These are phyloP conservation scores for Asarcornis scutulata DNA, from an alignment of 2,113 vertebrate genomes.

Conservation along the genomic window DNA sequence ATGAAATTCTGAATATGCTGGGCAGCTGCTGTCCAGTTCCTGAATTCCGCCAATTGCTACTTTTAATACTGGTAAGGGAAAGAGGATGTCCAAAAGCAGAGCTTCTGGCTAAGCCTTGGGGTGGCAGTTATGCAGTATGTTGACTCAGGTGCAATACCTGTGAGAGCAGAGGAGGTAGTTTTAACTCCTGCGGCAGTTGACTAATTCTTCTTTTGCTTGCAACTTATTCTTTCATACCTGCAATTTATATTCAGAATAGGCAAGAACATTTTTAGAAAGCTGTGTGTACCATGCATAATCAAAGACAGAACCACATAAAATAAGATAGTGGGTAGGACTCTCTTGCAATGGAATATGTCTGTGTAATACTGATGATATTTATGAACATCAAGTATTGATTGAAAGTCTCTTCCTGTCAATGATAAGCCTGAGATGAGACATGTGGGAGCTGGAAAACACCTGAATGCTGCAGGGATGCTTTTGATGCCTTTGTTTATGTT, in stretches of 20 bases:
- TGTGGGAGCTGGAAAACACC: conserved; percentile 41
- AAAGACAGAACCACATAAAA: neutral
- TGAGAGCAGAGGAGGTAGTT: neutral
- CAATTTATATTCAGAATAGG: neutral
- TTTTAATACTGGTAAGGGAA: neutral
- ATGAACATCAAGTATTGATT: neutral
- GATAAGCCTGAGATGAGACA: conserved; percentile 14
- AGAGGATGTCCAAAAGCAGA: neutral
- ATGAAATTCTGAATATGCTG: neutral
- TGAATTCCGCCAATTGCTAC: neutral
- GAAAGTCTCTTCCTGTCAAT: conserved; percentile 1
- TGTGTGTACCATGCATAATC: neutral
- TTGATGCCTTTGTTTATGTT: conserved; percentile 66
- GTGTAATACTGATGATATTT: neutral
- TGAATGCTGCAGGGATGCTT: conserved; percentile 19
- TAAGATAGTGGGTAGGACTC: neutral
- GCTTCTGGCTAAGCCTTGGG: neutral
- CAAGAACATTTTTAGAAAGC: neutral
- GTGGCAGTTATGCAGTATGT: neutral
- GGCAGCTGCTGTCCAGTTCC: neutral
- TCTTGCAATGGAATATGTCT: neutral
- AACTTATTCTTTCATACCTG: neutral
- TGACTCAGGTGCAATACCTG: neutral
- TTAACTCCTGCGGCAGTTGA: neutral
- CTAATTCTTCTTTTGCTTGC: neutral